A percentile compares a stretch with the other conserved stretches of the same genome.
phyloP scores from a whole-genome alignment of 2,113 vertebrate genomes.

The Narcine bancroftii region DNA sequence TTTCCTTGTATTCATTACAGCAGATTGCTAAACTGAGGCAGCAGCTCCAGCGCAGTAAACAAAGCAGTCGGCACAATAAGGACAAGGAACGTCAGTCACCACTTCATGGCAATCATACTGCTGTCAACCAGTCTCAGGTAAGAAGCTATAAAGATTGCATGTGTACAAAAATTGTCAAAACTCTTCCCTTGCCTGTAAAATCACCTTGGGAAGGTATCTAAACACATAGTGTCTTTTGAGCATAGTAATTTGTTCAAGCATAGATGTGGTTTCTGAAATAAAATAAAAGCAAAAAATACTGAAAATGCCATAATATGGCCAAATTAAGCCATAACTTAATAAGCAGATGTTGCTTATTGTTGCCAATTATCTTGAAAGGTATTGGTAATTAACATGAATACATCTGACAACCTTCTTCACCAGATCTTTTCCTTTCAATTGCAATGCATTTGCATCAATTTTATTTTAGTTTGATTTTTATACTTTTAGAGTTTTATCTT shows the following conservation, averaged over 20 bases:
- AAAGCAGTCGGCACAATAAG: conserved; percentile 73
- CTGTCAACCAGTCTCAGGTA: conserved; percentile 71
- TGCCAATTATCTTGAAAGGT: background rate
- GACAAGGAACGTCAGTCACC: conserved; percentile 76
- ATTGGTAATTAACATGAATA: background rate
- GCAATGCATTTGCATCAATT: background rate
- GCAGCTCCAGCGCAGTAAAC: conserved; percentile 84
- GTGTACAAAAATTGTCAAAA: background rate
- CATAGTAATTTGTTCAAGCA: background rate
- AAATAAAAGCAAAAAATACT: background rate
- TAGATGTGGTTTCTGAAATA: background rate
- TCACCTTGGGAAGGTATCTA: background rate
- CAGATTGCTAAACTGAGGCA: conserved; percentile 91
- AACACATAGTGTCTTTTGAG: background rate
- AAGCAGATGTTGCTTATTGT: background rate
- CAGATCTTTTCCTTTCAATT: background rate
- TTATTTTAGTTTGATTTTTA: background rate
- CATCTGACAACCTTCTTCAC: background rate
- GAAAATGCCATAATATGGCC: no score
- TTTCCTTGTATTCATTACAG: conserved; percentile 46
- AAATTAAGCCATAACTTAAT: background rate
- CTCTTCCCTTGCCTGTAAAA: background rate
- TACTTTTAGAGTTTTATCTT: background rate
- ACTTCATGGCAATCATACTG: conserved; percentile 63
- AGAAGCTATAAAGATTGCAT: conserved; percentile 18